A percentile compares a stretch with the other conserved stretches of the same genome.
Conservation (phyloP, 2,888 invertebrate species). For the Amphipoea lucens region DNA sequence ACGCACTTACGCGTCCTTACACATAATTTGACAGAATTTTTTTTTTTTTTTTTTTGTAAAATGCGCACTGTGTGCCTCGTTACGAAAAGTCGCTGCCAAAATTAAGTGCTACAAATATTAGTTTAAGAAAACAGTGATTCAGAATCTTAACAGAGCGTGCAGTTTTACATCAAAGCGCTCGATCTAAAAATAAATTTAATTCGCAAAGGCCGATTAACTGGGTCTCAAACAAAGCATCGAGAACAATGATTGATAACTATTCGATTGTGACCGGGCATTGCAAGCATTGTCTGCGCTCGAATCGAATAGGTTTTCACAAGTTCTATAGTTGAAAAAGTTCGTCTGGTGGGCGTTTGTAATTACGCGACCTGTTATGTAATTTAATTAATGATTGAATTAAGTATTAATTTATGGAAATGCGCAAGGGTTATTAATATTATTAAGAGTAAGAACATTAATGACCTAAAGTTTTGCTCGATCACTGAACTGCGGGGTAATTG, state of each 20-base stretch:
- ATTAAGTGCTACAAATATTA: background rate
- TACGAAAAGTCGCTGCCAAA: constrained; percentile 4
- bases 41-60: background rate
- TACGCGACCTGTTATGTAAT: constrained; percentile 53
- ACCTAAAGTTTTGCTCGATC: background rate
- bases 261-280: constrained; percentile 54
- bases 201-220: constrained; percentile 62
- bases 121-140: background rate
- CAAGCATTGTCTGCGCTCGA: constrained; percentile 50
- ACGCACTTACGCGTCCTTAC: background rate
- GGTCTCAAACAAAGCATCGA: constrained; percentile 44
- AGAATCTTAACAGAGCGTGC: constrained; percentile 9
- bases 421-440: background rate
- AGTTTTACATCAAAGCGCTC: constrained; percentile 38
- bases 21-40: background rate
- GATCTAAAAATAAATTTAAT: constrained; percentile 53
- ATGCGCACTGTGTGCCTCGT: background rate
- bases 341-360: constrained; percentile 44
- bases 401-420: constrained; percentile 34
- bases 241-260: constrained; percentile 61
- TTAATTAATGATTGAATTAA: constrained; percentile 39
- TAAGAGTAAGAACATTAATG: background rate
- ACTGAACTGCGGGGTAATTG: background rate
- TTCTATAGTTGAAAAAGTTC: constrained; percentile 57
- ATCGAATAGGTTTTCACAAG: constrained; percentile 63